Evolutionary conservation across 2,113 vertebrate genomes (phyloP).

Genomic region (Heterochromis multidens): DNA sequence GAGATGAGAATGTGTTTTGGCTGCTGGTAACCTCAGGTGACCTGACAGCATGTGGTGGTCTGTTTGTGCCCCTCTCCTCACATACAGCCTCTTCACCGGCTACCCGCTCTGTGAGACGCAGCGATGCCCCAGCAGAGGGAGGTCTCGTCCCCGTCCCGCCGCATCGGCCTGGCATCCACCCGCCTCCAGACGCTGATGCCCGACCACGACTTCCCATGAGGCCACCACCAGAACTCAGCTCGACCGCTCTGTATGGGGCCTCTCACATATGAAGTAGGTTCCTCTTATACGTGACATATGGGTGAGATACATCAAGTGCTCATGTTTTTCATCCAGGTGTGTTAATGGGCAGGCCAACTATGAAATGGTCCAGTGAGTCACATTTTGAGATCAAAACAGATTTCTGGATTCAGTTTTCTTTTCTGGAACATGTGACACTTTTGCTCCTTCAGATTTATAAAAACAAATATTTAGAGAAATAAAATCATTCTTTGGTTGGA

Average conservation of each 20-base stretch:
- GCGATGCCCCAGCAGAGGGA: constrained; percentile 64
- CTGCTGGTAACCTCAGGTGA: constrained; percentile 44
- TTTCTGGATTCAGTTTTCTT: neutral
- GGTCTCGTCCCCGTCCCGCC: constrained; percentile 35
- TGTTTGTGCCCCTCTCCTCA: neutral
- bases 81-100: constrained; percentile 12
- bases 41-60: constrained; percentile 30
- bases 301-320: neutral
- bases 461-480: neutral
- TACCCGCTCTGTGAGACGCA: constrained; percentile 31
- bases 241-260: constrained; percentile 76
- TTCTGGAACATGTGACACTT: neutral
- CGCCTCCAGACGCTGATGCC: constrained; percentile 45
- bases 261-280: constrained; percentile 71
- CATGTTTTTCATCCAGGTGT: neutral
- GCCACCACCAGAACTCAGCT: constrained; percentile 70
- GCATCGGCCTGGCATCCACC: constrained; percentile 37
- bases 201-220: constrained; percentile 69
- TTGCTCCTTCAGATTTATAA: neutral
- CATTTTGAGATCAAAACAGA: neutral
- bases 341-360: neutral
- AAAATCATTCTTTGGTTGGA: neutral
- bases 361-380: neutral
- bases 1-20: constrained; percentile 21
- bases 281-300: too few relatives aligned